Evolutionary conservation across 2,113 vertebrate species (phyloP).

Genomic region (Cyphomyrus plagiostoma): DNA sequence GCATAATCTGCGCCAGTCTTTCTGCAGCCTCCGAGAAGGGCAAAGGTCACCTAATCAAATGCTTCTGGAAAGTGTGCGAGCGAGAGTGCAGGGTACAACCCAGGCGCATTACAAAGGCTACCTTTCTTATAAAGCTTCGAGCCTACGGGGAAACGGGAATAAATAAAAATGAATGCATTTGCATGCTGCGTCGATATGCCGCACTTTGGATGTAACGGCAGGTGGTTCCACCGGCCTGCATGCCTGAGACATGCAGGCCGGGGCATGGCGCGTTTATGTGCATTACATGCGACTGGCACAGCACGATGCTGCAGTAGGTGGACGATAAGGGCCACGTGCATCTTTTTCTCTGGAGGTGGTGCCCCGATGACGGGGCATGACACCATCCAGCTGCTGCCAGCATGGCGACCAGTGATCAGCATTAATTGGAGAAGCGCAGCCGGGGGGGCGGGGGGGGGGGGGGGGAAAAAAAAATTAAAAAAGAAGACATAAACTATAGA

Average conservation of each 20-base stretch:
- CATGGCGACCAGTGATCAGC: conserved; percentile 39
- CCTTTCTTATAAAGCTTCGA: background rate
- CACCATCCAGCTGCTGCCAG: conserved; percentile 37
- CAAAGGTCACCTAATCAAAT: conserved; percentile 38
- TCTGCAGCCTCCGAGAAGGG: conserved; percentile 56
- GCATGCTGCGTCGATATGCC: background rate
- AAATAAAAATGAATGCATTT: background rate
- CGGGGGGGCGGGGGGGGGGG: conserved; percentile 58
- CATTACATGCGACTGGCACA: background rate
- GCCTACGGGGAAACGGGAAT: background rate
- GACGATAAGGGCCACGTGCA: background rate
- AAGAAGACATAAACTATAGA: too few species aligned
- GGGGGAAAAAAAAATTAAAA: too few species aligned
- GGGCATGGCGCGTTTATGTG: background rate
- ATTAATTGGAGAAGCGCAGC: conserved; percentile 64
- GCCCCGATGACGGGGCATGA: background rate
- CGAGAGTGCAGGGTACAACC: background rate
- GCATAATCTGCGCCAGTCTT: conserved; percentile 34
- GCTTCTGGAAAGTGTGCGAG: conserved; percentile 23
- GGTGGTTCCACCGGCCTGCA: background rate
- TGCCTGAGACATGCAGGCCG: background rate
- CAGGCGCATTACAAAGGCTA: background rate
- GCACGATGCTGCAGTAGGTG: background rate
- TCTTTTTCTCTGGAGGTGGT: background rate
- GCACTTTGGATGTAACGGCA: background rate